Percentiles rank a stretch among this genome's conserved stretches.
Evolutionary conservation across 2,888 invertebrate species (phyloP).

Genomic region (Thereva nobilitata): DNA sequence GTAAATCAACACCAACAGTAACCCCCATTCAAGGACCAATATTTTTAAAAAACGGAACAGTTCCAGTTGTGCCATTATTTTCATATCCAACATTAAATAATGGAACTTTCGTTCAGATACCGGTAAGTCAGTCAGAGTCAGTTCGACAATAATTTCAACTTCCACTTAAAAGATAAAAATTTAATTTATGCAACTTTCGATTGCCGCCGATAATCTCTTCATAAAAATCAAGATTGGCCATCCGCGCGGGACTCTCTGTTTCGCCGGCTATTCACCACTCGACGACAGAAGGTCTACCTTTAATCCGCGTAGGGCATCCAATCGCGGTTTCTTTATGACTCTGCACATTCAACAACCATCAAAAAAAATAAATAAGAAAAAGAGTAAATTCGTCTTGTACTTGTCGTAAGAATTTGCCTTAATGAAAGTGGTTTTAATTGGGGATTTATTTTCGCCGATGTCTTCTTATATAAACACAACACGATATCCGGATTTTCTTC

Average conservation of each 20-base stretch:
- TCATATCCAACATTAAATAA: conserved; percentile 84
- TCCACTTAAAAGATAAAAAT: conserved; percentile 8
- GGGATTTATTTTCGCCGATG: too few relatives aligned
- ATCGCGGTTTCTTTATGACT: too few relatives aligned
- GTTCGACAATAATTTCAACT: conserved; percentile 2
- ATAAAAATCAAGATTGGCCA: conserved; percentile 13
- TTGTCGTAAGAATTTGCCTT: too few relatives aligned
- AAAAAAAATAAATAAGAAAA: too few relatives aligned
- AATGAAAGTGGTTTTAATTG: too few relatives aligned
- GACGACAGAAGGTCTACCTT: too few relatives aligned
- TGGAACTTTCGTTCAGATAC: conserved; percentile 86
- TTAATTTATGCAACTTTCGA: conserved; percentile 19
- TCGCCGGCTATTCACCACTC: too few relatives aligned
- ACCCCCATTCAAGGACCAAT: conserved; percentile 90
- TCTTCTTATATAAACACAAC: too few relatives aligned
- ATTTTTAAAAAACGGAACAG: conserved; percentile 79
- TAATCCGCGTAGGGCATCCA: too few relatives aligned
- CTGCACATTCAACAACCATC: too few relatives aligned
- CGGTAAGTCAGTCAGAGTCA: conserved; percentile 67
- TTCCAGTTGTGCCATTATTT: conserved; percentile 85
- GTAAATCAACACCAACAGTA: conserved; percentile 64
- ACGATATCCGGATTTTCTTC: too few relatives aligned
- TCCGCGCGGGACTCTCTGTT: neutral
- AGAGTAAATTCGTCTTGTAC: too few relatives aligned
- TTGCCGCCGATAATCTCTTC: conserved; percentile 1